Percentiles rank a stretch among this genome's conserved stretches.
Conservation (phyloP, 2,113 vertebrate genomes). For the Vombatus ursinus region DNA sequence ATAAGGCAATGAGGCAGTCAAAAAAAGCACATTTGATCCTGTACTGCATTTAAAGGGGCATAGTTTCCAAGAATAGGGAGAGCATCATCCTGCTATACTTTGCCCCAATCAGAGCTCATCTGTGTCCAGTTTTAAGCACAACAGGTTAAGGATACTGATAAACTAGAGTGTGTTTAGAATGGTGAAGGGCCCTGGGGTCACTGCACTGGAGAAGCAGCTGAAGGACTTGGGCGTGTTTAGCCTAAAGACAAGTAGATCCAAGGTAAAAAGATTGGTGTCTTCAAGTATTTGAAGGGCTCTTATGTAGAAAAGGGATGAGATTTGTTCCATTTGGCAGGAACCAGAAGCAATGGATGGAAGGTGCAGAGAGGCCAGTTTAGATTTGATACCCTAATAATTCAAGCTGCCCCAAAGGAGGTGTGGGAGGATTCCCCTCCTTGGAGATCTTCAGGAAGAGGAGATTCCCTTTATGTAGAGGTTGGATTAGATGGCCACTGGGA, state of each 20-base stretch:
- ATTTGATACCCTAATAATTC: not conserved
- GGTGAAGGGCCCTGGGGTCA: not conserved
- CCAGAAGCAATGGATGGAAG: not conserved
- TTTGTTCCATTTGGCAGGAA: not conserved
- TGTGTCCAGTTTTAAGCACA: not conserved
- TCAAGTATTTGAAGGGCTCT: not conserved
- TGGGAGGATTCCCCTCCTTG: not conserved
- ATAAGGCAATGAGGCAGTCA: not conserved
- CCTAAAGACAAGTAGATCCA: not conserved
- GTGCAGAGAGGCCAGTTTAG: not conserved
- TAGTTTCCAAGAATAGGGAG: not conserved
- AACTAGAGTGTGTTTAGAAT: not conserved
- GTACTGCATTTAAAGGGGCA: not conserved
- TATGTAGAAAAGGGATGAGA: not conserved
- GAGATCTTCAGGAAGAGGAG: not conserved
- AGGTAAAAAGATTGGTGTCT: not conserved
- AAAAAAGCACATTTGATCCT: not conserved
- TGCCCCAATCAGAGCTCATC: not conserved
- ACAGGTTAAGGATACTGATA: not conserved
- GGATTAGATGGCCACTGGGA: not conserved
- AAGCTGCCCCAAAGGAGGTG: not conserved
- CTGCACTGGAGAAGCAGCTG: not conserved
- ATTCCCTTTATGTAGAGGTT: not conserved
- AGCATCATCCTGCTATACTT: not conserved
- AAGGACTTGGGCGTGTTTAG: not conserved